phyloP scores from a whole-genome alignment of 1,140 invertebrate species.

The Drosophila pectinifera region DNA sequence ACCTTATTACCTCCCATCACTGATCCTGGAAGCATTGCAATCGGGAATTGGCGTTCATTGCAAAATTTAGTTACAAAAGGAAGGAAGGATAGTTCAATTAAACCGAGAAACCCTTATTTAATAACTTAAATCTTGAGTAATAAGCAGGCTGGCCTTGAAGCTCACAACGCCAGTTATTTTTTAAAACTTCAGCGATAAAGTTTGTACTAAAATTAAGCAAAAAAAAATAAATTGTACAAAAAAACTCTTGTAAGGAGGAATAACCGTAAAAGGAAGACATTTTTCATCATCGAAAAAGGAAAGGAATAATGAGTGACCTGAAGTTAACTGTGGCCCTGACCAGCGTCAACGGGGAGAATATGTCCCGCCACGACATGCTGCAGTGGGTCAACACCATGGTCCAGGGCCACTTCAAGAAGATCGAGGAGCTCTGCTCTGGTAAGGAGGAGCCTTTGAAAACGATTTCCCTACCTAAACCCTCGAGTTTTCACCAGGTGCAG shows the following conservation, averaged over 20 bases:
- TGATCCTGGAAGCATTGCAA: conserved; percentile 35
- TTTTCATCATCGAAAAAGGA: not conserved
- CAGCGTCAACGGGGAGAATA: conserved; percentile 97
- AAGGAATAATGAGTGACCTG: conserved; percentile 91
- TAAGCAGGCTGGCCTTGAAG: conserved; percentile 26
- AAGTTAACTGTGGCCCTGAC: conserved; percentile 94
- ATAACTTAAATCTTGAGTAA: not conserved
- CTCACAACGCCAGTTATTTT: not conserved
- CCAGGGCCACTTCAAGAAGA: conserved; percentile 96
- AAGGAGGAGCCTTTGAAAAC: not conserved
- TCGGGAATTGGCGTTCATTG: conserved; percentile 14
- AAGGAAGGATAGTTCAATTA: not conserved
- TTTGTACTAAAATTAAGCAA: not conserved
- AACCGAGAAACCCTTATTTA: not conserved
- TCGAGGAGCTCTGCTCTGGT: conserved; percentile 98
- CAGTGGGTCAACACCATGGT: conserved; percentile 99
- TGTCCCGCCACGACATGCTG: conserved; percentile 99
- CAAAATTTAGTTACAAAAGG: not conserved
- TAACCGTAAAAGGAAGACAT: conserved; percentile 40
- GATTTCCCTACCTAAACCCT: not conserved
- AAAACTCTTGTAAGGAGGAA: not conserved
- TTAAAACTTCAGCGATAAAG: not conserved
- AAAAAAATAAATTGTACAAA: not conserved
- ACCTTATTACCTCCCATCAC: conserved; percentile 14
- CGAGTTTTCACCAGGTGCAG: conserved; percentile 86